Conservation (phyloP, 2,113 vertebrate species). For the Diglossa brunneiventris region DNA sequence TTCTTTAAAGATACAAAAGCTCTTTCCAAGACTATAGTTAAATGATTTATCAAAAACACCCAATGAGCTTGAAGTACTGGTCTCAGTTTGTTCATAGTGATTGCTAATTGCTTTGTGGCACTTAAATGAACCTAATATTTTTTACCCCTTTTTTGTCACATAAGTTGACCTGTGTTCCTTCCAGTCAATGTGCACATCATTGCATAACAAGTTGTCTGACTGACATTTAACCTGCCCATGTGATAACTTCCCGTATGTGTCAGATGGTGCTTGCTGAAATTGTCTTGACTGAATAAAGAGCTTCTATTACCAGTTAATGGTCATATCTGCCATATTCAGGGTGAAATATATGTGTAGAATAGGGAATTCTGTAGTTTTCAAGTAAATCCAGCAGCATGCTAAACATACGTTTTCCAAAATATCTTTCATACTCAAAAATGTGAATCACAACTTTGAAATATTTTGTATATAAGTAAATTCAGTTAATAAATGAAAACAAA, state of each 20-base stretch:
- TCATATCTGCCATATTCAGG: background rate
- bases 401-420: background rate
- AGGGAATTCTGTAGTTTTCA: background rate
- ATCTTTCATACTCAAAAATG: background rate
- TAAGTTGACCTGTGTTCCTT: background rate
- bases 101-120: background rate
- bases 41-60: background rate
- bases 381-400: background rate
- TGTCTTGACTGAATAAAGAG: background rate
- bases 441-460: background rate
- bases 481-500: background rate
- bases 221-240: background rate
- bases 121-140: background rate
- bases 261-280: background rate
- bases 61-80: background rate
- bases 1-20: background rate
- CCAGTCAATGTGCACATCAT: background rate
- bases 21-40: background rate
- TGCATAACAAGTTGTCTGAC: background rate
- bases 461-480: background rate
- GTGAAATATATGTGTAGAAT: background rate
- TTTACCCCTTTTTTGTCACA: fast-evolving
- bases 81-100: background rate
- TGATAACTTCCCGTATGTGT: background rate
- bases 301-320: background rate